These are phyloP conservation scores for Chlorospingus semifuscus DNA, from an alignment of 2,797 vertebrate species.

Conservation along the genomic window DNA sequence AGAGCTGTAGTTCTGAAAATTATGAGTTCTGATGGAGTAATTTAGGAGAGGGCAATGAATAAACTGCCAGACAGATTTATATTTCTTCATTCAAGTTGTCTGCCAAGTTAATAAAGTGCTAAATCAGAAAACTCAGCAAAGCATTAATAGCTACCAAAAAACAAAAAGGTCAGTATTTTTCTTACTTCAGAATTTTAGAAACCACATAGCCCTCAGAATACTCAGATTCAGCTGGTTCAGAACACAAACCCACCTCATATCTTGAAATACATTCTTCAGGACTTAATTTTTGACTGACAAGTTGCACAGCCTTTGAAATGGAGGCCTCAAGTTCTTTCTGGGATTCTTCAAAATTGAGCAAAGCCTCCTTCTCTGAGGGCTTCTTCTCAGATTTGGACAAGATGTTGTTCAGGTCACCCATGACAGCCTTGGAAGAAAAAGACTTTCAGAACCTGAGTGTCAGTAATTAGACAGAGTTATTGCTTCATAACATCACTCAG, in stretches of 20 bases:
- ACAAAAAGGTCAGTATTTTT: neutral
- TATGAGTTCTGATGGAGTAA: neutral
- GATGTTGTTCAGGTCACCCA: constrained; percentile 5
- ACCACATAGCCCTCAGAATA: neutral
- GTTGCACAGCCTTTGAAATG: constrained; percentile 79
- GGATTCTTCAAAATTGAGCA: constrained; percentile 83
- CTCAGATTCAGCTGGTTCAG: neutral
- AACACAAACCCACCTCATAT: constrained; percentile 79
- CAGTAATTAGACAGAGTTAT: neutral
- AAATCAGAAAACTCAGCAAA: neutral
- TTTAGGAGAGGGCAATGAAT: neutral
- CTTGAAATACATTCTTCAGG: constrained; percentile 73
- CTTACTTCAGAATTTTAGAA: neutral
- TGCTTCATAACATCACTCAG: neutral
- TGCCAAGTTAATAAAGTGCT: neutral
- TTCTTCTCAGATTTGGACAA: constrained; percentile 8
- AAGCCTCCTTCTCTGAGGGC: constrained; percentile 74
- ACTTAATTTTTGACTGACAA: constrained; percentile 77
- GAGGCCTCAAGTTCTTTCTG: constrained; percentile 86
- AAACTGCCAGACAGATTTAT: neutral
- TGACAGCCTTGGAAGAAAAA: constrained; percentile 52
- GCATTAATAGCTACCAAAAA: neutral
- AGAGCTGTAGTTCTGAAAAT: neutral
- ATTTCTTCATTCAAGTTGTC: neutral
- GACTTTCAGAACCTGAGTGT: neutral